Evolutionary conservation across 2,113 vertebrate genomes (phyloP), one percentile per base, ranked within the genome.

Genomic region (Passer montanus): DNA sequence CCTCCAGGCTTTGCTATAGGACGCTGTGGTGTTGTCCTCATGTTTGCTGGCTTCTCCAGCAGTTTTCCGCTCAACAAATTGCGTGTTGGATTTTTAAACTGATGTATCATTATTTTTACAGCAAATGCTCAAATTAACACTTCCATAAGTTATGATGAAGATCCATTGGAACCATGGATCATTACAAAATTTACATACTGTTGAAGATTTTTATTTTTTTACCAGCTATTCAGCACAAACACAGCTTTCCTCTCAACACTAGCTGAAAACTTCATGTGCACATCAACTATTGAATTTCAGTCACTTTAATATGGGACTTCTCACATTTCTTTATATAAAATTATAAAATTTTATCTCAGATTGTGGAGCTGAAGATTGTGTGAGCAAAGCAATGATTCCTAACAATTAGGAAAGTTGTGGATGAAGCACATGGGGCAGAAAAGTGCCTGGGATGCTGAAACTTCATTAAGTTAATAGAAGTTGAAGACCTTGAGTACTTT

Each of bases 11-110:
- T 56, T 77, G 55, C 68, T 76, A 0, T 12, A 19, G 55, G 64
- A 31, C 0, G 0, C 41, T 27, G 12, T 11, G 53, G 5, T 47
- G 35, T 50, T 74, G 28, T 74, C 39, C 30, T 77, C n/a, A 0
- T 26, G 47, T 18, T 41, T 86, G 41, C 52, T 84, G 72, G 5
- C 75, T 83, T 17, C 53, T 55, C 19, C 41, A 59, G 56, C 11
- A 11, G 14, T 56, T 83, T 91, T 74, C 43, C 3, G 1, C 21
- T 20, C 56, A 20, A 46, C 9, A 44, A 52, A 18, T 1, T 9
- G 27, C n/a, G 9, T 10, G 26, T 35, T 31, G 60, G 30, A 23
- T 44, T 94, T 94, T 84, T 39, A 68, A 70, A 63, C 4, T 4
- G 10, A 8, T 35, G 2, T 20, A 30, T 52, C 11, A 13, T 20